phyloP scores from a whole-genome alignment of 2,797 vertebrate species.

The Numenius phaeopus region DNA sequence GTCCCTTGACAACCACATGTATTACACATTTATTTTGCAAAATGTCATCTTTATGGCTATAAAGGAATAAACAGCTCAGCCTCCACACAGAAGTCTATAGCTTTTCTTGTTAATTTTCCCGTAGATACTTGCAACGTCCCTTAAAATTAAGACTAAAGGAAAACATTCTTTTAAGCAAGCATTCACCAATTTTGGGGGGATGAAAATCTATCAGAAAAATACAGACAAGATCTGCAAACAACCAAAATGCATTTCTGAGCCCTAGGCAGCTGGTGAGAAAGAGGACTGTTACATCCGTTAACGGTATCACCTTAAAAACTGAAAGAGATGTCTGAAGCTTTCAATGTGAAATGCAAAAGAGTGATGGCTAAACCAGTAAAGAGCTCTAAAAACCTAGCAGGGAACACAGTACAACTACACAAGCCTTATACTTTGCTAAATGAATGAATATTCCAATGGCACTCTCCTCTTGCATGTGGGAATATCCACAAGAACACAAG shows the following conservation, averaged over 20 bases:
- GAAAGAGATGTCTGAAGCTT: not conserved
- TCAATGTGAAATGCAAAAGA: not conserved
- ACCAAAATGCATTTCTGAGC: not conserved
- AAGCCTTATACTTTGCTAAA: not conserved
- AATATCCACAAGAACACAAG: not conserved
- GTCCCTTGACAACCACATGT: not conserved
- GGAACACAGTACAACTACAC: not conserved
- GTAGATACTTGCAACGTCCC: not conserved
- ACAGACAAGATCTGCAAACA: not conserved
- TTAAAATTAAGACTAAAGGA: not conserved
- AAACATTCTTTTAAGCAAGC: not conserved
- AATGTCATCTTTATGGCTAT: not conserved
- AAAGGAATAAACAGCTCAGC: not conserved
- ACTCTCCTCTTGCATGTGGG: not conserved
- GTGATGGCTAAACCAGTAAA: not conserved
- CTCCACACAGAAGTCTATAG: not conserved
- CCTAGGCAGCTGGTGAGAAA: not conserved
- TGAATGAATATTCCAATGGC: not conserved
- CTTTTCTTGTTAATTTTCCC: not conserved
- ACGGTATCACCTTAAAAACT: not conserved
- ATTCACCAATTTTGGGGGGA: rapidly evolving
- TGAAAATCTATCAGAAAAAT: not conserved
- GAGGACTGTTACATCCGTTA: not conserved
- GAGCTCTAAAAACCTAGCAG: not conserved
- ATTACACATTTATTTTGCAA: not conserved